Evolutionary conservation across 2,113 vertebrate species (phyloP), one percentile per base, ranked within the genome.

Genomic region (Haemorhous mexicanus): DNA sequence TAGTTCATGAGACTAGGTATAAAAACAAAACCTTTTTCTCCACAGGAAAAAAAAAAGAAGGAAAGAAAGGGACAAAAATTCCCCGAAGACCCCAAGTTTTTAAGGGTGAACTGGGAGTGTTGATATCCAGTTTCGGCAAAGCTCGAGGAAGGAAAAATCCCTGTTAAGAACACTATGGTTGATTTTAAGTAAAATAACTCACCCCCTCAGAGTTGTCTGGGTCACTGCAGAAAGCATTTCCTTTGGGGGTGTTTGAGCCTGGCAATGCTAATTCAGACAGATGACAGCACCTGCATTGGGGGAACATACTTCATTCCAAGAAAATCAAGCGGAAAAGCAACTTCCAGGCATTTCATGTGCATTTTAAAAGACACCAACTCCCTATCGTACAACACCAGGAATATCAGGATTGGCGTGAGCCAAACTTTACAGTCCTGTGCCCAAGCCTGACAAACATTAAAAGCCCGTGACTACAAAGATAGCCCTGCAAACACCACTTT

Each of bases 401-500:
- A 68, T 33, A 72, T 56, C 24, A 21, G 70, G 23, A 84, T 63
- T 80, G 46, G 35, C 13, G 24, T 4, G 53, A 89, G 47, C 77
- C 64, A 33, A 92, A 41, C 67, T 94, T 94, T 72, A 58, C 32
- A 53, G 32, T 20, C 46, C 13, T 82, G 81, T 22, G 55, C 50
- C 41, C 53, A 50, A 77, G 75, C n/a, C 85, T 75, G 79, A 27
- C 46, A 89, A 90, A 73, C 61, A 56, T 59, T 69, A 87, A 81
- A 92, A 89, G 64, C 52, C 56, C 44, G 37, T 47, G 56, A 77
- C 74, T 72, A 90, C 37, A 69, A 70, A 52, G 23, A 56, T 20
- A 81, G 77, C 27, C 74, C 81, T 26, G 81, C 72, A 88, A 95
- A 68, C 46, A 79, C 55, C 80, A 15, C 87, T 97, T 94, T 91